Conservation (phyloP, 2,888 invertebrate species). For the Boloria selene region DNA sequence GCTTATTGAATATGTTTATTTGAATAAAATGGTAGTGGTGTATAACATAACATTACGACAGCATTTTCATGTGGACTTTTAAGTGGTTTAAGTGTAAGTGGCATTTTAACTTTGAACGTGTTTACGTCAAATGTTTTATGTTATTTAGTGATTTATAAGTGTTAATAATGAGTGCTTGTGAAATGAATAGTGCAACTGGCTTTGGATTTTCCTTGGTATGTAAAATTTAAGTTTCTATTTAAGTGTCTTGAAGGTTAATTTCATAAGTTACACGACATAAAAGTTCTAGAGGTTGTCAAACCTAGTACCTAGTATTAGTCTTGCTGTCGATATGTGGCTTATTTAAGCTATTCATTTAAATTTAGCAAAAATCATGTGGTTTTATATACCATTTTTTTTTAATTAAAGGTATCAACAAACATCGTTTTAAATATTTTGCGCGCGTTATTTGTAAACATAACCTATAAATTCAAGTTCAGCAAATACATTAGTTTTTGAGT, state of each 20-base stretch:
- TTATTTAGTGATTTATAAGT: slow-evolving; percentile 56
- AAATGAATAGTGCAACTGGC: slow-evolving; percentile 48
- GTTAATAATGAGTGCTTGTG: slow-evolving; percentile 51
- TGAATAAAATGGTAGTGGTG: slow-evolving; percentile 21
- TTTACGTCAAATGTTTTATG: slow-evolving; percentile 70
- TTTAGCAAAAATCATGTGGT: not conserved
- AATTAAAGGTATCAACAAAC: slow-evolving; percentile 23
- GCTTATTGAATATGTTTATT: slow-evolving; percentile 14
- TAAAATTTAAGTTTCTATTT: slow-evolving; percentile 47
- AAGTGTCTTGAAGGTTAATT: slow-evolving; percentile 9
- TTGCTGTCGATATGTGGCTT: not conserved
- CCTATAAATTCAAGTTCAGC: slow-evolving; percentile 56
- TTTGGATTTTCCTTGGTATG: slow-evolving; percentile 53
- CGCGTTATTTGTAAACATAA: slow-evolving; percentile 75
- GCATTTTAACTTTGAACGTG: slow-evolving; percentile 57
- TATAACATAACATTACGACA: slow-evolving; percentile 17
- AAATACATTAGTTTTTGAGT: slow-evolving; percentile 6
- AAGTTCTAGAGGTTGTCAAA: slow-evolving; percentile 65
- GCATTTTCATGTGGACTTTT: slow-evolving; percentile 35
- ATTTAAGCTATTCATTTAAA: not conserved
- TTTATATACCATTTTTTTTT: not conserved
- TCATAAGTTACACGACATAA: slow-evolving; percentile 54
- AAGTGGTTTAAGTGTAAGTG: slow-evolving; percentile 39
- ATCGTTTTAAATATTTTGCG: slow-evolving; percentile 37
- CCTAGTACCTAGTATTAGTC: slow-evolving; percentile 49